These are phyloP conservation scores for Zeugodacus cucurbitae DNA, from an alignment of 1,140 invertebrate species.

Conservation along the genomic window DNA sequence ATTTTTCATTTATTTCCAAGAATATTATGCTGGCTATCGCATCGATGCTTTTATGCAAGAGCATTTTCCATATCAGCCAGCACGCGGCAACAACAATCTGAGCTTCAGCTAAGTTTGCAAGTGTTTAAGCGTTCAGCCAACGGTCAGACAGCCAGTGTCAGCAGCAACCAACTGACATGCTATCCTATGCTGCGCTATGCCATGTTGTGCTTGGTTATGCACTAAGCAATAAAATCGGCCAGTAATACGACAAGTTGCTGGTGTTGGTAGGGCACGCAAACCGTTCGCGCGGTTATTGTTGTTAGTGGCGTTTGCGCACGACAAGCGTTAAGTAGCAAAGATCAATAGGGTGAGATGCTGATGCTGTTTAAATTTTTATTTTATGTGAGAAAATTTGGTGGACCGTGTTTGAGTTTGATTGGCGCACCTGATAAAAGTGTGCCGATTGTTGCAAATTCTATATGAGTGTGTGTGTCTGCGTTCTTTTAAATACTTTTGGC, in stretches of 20 bases:
- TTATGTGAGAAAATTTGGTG: conserved; percentile 38
- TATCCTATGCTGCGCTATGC: not conserved
- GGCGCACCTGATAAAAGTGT: conserved; percentile 31
- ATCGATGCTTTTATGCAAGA: not conserved
- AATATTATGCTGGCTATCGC: not conserved
- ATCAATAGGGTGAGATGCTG: conserved; percentile 25
- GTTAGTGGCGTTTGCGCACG: conserved; percentile 3
- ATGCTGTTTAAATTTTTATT: conserved; percentile 38
- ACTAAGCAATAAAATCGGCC: too few relatives aligned
- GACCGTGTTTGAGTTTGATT: conserved; percentile 36
- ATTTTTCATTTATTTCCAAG: not conserved
- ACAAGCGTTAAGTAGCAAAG: conserved; percentile 25
- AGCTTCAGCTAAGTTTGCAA: too few relatives aligned
- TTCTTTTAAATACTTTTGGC: not conserved
- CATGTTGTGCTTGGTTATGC: too few relatives aligned
- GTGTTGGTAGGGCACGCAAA: too few relatives aligned
- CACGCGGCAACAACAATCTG: too few relatives aligned
- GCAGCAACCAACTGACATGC: not conserved
- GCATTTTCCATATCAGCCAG: not conserved
- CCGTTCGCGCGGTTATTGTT: not conserved
- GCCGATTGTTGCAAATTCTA: not conserved
- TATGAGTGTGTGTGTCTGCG: not conserved
- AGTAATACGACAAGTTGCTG: too few relatives aligned
- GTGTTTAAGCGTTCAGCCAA: too few relatives aligned
- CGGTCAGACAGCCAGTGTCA: too few relatives aligned